Conservation (phyloP, 2,888 invertebrate genomes). For the Atethmia centrago region DNA sequence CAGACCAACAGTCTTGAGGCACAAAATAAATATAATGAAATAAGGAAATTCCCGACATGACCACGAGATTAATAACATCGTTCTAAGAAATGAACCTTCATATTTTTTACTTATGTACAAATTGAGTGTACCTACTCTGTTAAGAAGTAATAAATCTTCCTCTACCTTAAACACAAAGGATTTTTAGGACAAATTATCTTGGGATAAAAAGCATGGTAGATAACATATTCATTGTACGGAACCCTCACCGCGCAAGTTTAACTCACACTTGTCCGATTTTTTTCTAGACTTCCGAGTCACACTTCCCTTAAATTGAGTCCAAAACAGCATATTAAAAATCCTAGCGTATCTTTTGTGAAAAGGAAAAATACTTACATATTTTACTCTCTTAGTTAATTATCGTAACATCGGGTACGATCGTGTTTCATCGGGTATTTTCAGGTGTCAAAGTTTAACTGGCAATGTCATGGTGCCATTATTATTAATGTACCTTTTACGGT, state of each 20-base stretch:
- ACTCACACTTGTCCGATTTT: no score
- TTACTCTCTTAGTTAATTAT: background rate
- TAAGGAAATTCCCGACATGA: constrained; percentile 57
- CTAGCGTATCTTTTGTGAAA: constrained; percentile 10
- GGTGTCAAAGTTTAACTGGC: background rate
- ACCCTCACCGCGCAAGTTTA: no score
- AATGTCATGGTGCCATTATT: background rate
- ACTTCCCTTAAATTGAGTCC: background rate
- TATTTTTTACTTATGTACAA: constrained; percentile 12
- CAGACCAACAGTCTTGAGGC: constrained; percentile 39
- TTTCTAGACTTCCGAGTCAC: background rate
- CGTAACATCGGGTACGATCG: background rate
- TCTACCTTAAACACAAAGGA: background rate
- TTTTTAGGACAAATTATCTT: no score
- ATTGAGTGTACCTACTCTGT: constrained; percentile 1
- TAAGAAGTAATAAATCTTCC: constrained; percentile 22
- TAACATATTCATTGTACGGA: no score
- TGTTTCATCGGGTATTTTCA: background rate
- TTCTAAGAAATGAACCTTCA: constrained; percentile 52
- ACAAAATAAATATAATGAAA: constrained; percentile 49
- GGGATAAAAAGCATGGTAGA: no score
- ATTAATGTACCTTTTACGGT: background rate
- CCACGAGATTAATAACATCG: constrained; percentile 31
- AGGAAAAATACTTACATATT: constrained; percentile 23
- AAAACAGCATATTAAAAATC: constrained; percentile 7